Base-by-base conservation (phyloP, 2,797 vertebrate species). In the Borostomias antarcticus region DNA sequence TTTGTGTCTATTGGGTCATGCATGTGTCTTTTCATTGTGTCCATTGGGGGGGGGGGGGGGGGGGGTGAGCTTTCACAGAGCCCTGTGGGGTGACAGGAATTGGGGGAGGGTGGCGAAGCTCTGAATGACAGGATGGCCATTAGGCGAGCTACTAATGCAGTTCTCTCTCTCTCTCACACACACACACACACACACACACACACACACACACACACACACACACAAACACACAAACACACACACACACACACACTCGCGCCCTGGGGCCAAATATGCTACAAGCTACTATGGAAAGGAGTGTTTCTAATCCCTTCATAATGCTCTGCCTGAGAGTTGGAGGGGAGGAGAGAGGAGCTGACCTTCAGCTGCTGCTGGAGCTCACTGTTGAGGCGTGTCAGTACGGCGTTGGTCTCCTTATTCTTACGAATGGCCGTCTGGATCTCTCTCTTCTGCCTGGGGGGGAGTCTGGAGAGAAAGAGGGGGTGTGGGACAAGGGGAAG, bases 351-450 rank as follows among this genome's bases (percentile, higher is more conserved):
- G 0, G 28, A 68, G 43, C 90, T 88, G 86, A 99, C 97, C 96
- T 99, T 97, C 48, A 99, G 92, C 74, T 98, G 95, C 86, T 99
- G 96, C 40, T 99, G 97, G 33, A 98, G 96, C 77, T 99, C 97
- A 52, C 96, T 96, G 81, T 99, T 99, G 78, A 99, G 88, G 62
- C 96, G 95, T 62, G 92, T 92, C n/a, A 98, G 85, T 66, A 98
- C 95, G 0, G 95, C 95, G 40, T 98, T 97, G 72, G 92, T 91
- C 83, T 98, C 97, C 87, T 95, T 96, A 90, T 97, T 97, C 88
- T 97, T 97, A 7, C 96, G 93, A 80, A 99, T 96, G 21, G 95
- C 94, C 2, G 91, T 95, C 80, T 98, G 96, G 90, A 98, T 95
- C 77, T 94, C 95, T 80, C 90, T 94, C 92, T 96, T 98, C 92